Evolutionary conservation across 2,113 vertebrate species (phyloP).

Genomic region (Strix aluco): DNA sequence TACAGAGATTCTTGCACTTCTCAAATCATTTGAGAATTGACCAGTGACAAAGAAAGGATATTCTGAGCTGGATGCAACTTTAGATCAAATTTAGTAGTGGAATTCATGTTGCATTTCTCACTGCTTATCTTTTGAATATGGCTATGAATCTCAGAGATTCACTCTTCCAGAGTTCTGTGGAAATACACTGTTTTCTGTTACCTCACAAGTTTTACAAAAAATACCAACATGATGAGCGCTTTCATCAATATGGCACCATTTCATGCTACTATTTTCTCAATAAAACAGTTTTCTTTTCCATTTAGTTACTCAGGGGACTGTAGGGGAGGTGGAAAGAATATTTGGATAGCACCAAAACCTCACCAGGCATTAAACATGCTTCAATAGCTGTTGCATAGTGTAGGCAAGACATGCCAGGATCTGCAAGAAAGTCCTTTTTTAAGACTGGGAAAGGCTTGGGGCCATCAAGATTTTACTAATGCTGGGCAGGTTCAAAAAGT

Average conservation of each 20-base stretch:
- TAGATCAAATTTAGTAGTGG: not conserved
- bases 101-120: not conserved
- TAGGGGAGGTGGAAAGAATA: not conserved
- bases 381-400: not conserved
- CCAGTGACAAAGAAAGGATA: not conserved
- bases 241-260: conserved; percentile 11
- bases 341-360: not conserved
- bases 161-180: not conserved
- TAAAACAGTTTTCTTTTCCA: not conserved
- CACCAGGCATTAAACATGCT: not conserved
- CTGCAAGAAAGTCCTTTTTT: not conserved
- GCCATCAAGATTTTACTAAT: fast-evolving
- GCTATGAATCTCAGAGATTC: not conserved
- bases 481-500: not conserved
- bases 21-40: not conserved
- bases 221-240: not conserved
- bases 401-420: not conserved
- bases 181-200: conserved; percentile 16
- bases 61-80: not conserved
- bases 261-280: conserved; percentile 6
- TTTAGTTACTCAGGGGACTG: not conserved
- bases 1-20: not conserved
- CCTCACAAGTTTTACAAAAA: not conserved
- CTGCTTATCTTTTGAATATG: not conserved
- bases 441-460: not conserved